Percentiles rank a stretch among this genome's conserved stretches.
Conservation (phyloP, 1,140 invertebrate species). For the Triops cancriformis region DNA sequence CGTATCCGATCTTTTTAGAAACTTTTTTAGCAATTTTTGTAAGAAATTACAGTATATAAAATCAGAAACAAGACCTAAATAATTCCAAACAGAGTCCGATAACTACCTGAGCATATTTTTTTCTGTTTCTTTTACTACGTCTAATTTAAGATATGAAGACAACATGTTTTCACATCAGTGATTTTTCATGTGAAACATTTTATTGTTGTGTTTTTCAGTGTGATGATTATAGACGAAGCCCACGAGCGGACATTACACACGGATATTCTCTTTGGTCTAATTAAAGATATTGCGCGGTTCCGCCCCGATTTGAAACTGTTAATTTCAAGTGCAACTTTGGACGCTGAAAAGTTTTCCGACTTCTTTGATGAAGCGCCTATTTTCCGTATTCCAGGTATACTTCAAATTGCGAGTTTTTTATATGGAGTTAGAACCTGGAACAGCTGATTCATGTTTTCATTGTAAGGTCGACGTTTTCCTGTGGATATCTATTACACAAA, state of each 20-base stretch:
- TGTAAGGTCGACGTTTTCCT: slow-evolving; percentile 54
- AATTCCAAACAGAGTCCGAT: no score
- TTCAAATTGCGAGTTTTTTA: not conserved
- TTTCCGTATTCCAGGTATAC: slow-evolving; percentile 82
- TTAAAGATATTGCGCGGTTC: slow-evolving; percentile 95
- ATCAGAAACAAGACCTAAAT: no score
- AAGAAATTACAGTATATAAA: no score
- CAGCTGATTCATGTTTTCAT: slow-evolving; percentile 13
- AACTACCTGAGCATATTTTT: not conserved
- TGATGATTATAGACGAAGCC: slow-evolving; percentile 99
- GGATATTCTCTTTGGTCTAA: slow-evolving; percentile 95
- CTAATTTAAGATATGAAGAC: not conserved
- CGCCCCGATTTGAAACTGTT: slow-evolving; percentile 88
- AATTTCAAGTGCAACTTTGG: slow-evolving; percentile 95
- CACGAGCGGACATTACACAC: slow-evolving; percentile 97
- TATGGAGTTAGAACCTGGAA: not conserved
- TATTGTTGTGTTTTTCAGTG: slow-evolving; percentile 50
- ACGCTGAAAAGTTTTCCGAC: slow-evolving; percentile 95
- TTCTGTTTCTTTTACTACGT: not conserved
- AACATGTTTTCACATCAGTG: not conserved
- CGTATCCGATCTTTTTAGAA: no score
- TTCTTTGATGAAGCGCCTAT: slow-evolving; percentile 99
- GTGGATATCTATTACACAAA: slow-evolving; percentile 98
- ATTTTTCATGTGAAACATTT: not conserved
- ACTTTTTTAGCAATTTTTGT: no score